A percentile compares a stretch with the other conserved stretches of the same genome.
Evolutionary conservation across 64 coral and sea anemone genomes (phyloP).

Genomic region (Stichodactyla mertensii): DNA sequence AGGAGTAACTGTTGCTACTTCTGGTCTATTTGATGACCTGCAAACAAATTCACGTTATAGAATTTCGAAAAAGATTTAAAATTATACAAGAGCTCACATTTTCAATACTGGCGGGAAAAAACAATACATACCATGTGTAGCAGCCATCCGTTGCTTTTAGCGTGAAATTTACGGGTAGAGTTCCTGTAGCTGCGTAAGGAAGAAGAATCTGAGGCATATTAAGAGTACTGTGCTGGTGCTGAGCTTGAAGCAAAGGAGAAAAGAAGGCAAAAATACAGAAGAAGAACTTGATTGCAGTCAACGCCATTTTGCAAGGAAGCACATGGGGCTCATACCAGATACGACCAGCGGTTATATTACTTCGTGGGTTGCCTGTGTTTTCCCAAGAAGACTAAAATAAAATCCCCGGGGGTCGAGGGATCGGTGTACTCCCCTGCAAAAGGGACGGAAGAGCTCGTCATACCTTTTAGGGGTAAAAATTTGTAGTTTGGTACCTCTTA

Average conservation of each 20-base stretch:
- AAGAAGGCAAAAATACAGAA: conserved; percentile 16
- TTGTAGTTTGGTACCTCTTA: too few species aligned
- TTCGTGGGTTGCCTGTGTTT: not conserved
- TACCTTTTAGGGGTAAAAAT: too few species aligned
- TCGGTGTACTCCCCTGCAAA: too few species aligned
- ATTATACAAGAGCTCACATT: not conserved
- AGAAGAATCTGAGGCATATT: conserved; percentile 73
- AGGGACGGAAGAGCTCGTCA: too few species aligned
- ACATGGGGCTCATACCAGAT: not conserved
- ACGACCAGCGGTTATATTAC: not conserved
- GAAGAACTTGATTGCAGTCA: not conserved
- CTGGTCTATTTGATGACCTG: conserved; percentile 83
- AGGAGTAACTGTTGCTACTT: conserved; percentile 65
- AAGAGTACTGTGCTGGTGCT: conserved; percentile 68
- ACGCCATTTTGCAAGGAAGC: conserved; percentile 54
- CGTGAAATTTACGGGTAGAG: conserved; percentile 74
- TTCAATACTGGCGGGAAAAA: conserved; percentile 50
- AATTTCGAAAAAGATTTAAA: not conserved
- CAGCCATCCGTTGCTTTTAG: conserved; percentile 77
- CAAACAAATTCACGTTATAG: not conserved
- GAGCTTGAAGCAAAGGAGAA: not conserved
- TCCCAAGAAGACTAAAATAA: too few species aligned
- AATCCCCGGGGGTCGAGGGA: too few species aligned
- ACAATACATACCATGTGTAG: conserved; percentile 58
- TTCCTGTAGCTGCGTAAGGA: conserved; percentile 65